Conservation (phyloP, 2,888 invertebrate species). For the Oxystoma pomonae region DNA sequence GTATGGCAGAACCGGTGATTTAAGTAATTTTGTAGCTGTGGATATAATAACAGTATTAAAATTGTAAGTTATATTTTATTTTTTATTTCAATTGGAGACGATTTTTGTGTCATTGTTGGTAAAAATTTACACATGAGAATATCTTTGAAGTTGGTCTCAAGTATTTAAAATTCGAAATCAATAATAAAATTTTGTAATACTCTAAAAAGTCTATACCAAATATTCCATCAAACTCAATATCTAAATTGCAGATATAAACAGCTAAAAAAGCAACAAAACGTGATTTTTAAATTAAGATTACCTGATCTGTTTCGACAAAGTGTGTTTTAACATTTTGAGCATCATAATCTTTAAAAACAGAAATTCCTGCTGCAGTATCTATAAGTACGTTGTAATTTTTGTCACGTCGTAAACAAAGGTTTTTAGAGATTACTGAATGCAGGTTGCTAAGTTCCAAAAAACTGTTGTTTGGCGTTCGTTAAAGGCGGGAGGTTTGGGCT, state of each 20-base stretch:
- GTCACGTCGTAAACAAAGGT: constrained; percentile 6
- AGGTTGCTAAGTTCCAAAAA: neutral
- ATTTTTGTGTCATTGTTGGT: too few relatives aligned
- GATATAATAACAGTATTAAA: too few relatives aligned
- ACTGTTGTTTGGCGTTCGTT: neutral
- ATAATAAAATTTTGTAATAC: too few relatives aligned
- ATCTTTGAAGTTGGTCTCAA: too few relatives aligned
- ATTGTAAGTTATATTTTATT: too few relatives aligned
- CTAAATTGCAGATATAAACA: neutral
- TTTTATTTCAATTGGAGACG: too few relatives aligned
- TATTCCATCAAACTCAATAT: neutral
- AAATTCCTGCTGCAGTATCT: constrained; percentile 15
- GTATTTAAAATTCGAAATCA: too few relatives aligned
- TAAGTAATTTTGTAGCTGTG: too few relatives aligned
- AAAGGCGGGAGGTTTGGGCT: neutral
- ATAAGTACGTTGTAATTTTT: constrained; percentile 10
- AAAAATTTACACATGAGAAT: too few relatives aligned
- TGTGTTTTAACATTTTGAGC: constrained; percentile 5
- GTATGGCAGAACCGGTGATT: too few relatives aligned
- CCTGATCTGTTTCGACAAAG: constrained; percentile 11
- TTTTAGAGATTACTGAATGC: neutral
- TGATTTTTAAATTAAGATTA: constrained; percentile 14
- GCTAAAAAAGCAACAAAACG: neutral
- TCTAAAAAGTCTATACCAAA: too few relatives aligned
- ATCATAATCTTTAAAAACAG: constrained; percentile 13